phyloP scores from a whole-genome alignment of 2,797 vertebrate genomes.

The Serranus cabrilla region DNA sequence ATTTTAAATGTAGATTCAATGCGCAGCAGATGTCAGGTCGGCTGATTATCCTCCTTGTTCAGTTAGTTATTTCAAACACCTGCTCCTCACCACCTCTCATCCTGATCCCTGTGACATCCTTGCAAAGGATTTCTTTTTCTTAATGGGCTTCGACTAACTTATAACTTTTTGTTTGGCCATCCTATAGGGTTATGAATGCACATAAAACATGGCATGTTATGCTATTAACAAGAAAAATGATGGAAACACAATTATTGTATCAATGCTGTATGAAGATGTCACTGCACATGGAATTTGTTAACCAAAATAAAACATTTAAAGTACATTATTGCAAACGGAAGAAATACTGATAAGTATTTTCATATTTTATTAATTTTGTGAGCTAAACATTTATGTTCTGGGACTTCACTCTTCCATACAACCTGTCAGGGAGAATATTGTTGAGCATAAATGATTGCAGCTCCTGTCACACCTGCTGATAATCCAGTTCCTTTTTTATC shows the following conservation, averaged over 20 bases:
- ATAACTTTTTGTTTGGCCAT: not conserved
- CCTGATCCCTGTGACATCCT: not conserved
- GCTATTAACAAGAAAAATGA: not conserved
- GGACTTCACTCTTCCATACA: too few relatives aligned
- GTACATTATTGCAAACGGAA: not conserved
- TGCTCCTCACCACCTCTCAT: not conserved
- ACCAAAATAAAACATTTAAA: not conserved
- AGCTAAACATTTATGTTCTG: too few relatives aligned
- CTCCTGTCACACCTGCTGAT: not conserved
- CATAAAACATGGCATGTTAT: not conserved
- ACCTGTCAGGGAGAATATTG: too few relatives aligned
- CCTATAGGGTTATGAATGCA: not conserved
- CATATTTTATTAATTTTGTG: too few relatives aligned
- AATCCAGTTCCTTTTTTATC: not conserved
- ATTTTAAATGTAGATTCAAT: not conserved
- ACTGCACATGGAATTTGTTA: not conserved
- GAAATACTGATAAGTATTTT: too few relatives aligned
- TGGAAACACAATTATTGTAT: not conserved
- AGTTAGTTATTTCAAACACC: not conserved
- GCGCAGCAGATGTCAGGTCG: not conserved
- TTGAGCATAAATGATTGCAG: not conserved
- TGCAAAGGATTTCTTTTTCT: not conserved
- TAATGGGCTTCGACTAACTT: not conserved
- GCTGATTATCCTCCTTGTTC: too few relatives aligned
- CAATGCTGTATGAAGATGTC: not conserved